phyloP scores from a whole-genome alignment of 2,113 vertebrate species.

The Sprattus sprattus region DNA sequence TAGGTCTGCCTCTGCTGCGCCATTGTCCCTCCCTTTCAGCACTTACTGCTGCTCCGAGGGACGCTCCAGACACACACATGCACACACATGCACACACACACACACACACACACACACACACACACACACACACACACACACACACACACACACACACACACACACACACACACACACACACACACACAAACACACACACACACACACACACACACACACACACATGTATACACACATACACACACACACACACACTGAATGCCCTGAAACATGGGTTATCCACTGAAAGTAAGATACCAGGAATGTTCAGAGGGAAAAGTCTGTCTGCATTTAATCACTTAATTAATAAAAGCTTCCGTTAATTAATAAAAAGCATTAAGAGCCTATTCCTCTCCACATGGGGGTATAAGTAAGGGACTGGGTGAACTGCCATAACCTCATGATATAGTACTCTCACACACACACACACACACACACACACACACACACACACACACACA shows the following conservation, averaged over 20 bases:
- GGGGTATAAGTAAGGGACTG: neutral
- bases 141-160: neutral
- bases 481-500: neutral
- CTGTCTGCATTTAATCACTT: neutral
- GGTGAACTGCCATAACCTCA: neutral
- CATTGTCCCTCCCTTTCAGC: slow-evolving; percentile 1
- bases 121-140: neutral
- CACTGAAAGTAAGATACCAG: neutral
- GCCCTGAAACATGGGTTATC: neutral
- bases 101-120: neutral
- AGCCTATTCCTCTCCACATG: neutral
- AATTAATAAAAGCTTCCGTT: neutral
- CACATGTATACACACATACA: neutral
- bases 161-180: neutral
- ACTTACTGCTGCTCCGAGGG: neutral
- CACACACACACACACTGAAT: neutral
- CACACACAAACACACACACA: neutral
- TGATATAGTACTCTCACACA: neutral
- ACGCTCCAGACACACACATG: neutral
- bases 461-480: neutral
- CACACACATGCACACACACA: neutral
- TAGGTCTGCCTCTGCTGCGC: neutral
- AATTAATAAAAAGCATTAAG: neutral
- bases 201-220: neutral
- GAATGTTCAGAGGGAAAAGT: neutral